phyloP scores from a whole-genome alignment of 2,113 vertebrate species.

The Columbina picui region DNA sequence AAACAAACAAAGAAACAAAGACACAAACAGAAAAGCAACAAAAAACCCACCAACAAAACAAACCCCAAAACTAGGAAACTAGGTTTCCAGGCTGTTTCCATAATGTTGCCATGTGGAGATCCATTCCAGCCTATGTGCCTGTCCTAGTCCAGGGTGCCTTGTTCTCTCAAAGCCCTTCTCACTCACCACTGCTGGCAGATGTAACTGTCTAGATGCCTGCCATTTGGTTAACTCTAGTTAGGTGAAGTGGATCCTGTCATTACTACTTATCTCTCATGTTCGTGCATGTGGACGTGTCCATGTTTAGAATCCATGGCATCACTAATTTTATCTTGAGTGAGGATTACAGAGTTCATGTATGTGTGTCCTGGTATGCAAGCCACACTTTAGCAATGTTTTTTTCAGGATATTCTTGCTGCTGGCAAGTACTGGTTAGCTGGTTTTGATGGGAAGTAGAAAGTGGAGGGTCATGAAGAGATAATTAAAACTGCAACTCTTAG shows the following conservation, averaged over 20 bases:
- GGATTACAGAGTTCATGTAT: background rate
- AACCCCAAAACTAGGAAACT: background rate
- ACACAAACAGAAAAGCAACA: too few relatives aligned
- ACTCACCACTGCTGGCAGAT: background rate
- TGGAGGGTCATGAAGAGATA: background rate
- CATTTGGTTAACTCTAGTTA: background rate
- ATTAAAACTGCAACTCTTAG: background rate
- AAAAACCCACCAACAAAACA: background rate
- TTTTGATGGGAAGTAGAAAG: background rate
- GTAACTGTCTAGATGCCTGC: background rate
- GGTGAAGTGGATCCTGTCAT: background rate
- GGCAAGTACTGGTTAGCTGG: background rate
- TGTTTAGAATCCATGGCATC: background rate
- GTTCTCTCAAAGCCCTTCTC: background rate
- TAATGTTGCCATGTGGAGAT: background rate
- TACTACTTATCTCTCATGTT: background rate
- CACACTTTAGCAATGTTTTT: rapidly evolving
- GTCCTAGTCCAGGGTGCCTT: background rate
- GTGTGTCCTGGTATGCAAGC: background rate
- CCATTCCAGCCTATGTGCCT: background rate
- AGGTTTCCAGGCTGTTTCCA: background rate
- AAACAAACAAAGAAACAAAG: too few relatives aligned
- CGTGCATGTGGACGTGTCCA: background rate
- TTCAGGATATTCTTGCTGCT: background rate
- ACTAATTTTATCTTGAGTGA: background rate